Base-by-base conservation (phyloP, 2,797 vertebrate species). In the Acropternis orthonyx region DNA sequence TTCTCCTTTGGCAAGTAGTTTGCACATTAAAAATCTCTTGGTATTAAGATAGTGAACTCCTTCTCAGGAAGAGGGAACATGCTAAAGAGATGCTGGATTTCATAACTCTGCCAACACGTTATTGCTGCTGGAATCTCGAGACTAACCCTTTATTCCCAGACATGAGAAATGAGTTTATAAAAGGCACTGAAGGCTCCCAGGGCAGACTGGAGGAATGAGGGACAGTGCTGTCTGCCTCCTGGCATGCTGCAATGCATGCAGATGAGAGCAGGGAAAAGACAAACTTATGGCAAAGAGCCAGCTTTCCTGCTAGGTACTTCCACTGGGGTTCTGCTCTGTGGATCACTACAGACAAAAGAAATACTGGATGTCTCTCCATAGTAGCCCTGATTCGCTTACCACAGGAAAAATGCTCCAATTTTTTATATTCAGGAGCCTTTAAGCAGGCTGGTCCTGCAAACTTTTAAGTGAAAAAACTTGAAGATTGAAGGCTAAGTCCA, bases 361-460 rank as follows among this genome's bases (percentile, higher is more conserved):
- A 44, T 55, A 52, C 23, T 30, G 17, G 2, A 4, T 0, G 0
- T 39, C 26, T 65, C n/a, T 75, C 32, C 55, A 48, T 11, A 4
- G 1, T 27, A 72, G 14, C 36, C 24, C 20, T 34, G 30, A 44
- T 32, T 59, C 46, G 28, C 12, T 34, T 28, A 43, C 8, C 21
- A 32, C 3, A 62, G 27, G 11, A 2, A 66, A 73, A 85, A 55
- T 0, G 0, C 7, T 12, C 22, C 3, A 12, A 63, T 77, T 88
- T 71, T 84, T 59, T 59, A 23, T 71, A 15, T 24, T 84, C 8
- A 30, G 14, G 36, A 67, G 9, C 28, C 22, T 74, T 92, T 86
- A 76, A 71, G n/a, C 7, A 46, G 22, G 9, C 37, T 85, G 14
- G 8, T 63, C 8, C 30, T 86, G 15, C 26, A 67, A 7, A 2